phyloP scores from a whole-genome alignment of 2,113 vertebrate species.

The Marmota flaviventris region DNA sequence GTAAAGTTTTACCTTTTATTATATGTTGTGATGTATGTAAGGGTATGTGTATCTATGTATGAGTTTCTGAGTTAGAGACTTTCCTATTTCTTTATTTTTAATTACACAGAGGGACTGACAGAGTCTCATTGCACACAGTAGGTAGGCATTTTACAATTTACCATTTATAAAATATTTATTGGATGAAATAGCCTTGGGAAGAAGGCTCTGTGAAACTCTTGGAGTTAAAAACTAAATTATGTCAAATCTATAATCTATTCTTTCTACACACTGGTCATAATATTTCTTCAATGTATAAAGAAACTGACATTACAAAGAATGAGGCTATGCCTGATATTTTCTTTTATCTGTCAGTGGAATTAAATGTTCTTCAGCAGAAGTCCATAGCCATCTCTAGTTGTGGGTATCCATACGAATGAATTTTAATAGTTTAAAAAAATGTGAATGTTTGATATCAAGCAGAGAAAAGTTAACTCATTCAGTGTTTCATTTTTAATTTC shows the following conservation, averaged over 20 bases:
- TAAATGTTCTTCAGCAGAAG: slow-evolving; percentile 58
- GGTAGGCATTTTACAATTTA: slow-evolving; percentile 48
- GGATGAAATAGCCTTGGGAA: not conserved
- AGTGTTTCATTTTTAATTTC: slow-evolving; percentile 34
- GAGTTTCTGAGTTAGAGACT: not conserved
- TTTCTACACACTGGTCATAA: slow-evolving; percentile 57
- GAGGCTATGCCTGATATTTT: slow-evolving; percentile 49
- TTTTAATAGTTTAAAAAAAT: slow-evolving; percentile 22
- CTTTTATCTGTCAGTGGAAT: slow-evolving; percentile 62
- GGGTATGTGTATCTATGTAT: not conserved
- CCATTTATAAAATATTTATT: slow-evolving; percentile 50
- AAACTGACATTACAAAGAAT: slow-evolving; percentile 65
- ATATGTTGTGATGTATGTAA: not conserved
- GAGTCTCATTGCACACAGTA: not conserved
- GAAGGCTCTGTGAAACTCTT: slow-evolving; percentile 8
- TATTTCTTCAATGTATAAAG: slow-evolving; percentile 73
- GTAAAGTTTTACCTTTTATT: not conserved
- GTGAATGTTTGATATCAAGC: slow-evolving; percentile 20
- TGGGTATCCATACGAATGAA: slow-evolving; percentile 23
- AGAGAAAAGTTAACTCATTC: slow-evolving; percentile 57
- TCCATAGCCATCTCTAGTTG: not conserved
- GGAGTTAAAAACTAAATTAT: slow-evolving; percentile 65
- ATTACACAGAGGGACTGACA: not conserved
- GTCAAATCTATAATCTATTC: slow-evolving; percentile 52
- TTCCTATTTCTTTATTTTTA: not conserved